Percentiles rank a stretch among this genome's conserved stretches.
Evolutionary conservation across 2,888 invertebrate genomes (phyloP).

Genomic region (Drosophila mettleri): DNA sequence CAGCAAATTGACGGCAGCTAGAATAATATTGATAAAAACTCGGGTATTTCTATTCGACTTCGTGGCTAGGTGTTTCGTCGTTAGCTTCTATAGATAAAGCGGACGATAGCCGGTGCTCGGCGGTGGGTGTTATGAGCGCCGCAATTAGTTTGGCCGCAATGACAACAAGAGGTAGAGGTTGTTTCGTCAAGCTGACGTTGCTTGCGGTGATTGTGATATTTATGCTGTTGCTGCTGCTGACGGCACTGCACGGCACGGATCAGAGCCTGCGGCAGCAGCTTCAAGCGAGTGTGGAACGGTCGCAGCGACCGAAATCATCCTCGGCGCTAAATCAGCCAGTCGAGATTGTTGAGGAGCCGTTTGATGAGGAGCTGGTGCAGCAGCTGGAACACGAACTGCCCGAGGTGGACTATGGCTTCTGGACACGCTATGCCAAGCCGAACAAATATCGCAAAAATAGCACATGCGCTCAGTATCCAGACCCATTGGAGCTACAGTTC

Average conservation of each 20-base stretch:
- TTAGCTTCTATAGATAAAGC: conserved; percentile 31
- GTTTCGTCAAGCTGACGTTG: conserved; percentile 40
- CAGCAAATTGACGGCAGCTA: conserved; percentile 21
- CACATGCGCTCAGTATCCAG: conserved; percentile 92
- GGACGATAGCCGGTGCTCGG: conserved; percentile 5
- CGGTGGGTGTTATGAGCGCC: conserved; percentile 1
- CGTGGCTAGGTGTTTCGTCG: conserved; percentile 10
- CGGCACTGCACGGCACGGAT: conserved; percentile 14
- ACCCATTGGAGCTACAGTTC: conserved; percentile 93
- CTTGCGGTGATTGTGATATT: conserved; percentile 38
- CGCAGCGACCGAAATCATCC: not conserved
- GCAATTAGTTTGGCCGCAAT: conserved; percentile 53
- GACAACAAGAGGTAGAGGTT: conserved; percentile 53
- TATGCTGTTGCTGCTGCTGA: conserved; percentile 48
- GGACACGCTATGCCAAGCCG: conserved; percentile 62
- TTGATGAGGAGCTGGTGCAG: conserved; percentile 46
- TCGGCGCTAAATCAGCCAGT: conserved; percentile 2
- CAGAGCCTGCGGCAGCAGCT: conserved; percentile 1
- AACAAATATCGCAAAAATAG: conserved; percentile 26
- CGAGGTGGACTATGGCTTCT: conserved; percentile 66
- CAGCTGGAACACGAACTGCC: conserved; percentile 64
- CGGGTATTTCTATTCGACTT: conserved; percentile 15
- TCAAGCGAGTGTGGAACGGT: not conserved
- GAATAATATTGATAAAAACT: conserved; percentile 31
- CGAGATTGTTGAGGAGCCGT: conserved; percentile 44